Conservation (phyloP, 2,888 invertebrate genomes). For the Listrodromus nycthemerus region DNA sequence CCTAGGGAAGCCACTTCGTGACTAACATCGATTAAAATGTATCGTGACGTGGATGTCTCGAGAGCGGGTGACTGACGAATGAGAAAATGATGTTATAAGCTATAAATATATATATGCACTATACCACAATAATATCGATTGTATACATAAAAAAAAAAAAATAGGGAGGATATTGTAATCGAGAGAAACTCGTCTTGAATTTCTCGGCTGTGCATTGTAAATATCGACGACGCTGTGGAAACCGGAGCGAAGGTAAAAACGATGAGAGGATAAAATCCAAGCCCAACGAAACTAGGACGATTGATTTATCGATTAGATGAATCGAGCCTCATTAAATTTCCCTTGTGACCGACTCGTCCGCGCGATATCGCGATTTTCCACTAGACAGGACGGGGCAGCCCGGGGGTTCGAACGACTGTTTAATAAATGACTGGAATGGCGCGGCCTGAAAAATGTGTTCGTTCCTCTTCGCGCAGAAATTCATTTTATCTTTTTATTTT, state of each 20-base stretch:
- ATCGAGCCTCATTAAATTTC: slow-evolving; percentile 42
- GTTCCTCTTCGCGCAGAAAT: slow-evolving; percentile 9
- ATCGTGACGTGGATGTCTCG: slow-evolving; percentile 40
- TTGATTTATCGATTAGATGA: slow-evolving; percentile 46
- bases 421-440: slow-evolving; percentile 57
- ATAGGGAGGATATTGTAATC: slow-evolving; percentile 25
- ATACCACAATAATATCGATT: slow-evolving; percentile 34
- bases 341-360: neutral
- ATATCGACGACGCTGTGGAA: slow-evolving; percentile 42
- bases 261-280: neutral
- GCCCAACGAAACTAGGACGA: slow-evolving; percentile 26
- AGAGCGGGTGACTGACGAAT: slow-evolving; percentile 27
- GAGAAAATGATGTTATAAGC: slow-evolving; percentile 37
- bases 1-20: slow-evolving; percentile 16
- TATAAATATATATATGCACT: slow-evolving; percentile 34
- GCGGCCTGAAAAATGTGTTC: slow-evolving; percentile 50
- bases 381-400: neutral
- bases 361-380: slow-evolving; percentile 11
- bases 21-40: slow-evolving; percentile 57
- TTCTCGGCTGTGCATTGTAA: slow-evolving; percentile 66
- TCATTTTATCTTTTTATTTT: neutral
- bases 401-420: slow-evolving; percentile 21
- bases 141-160: slow-evolving; percentile 16
- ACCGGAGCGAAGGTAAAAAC: slow-evolving; percentile 8
- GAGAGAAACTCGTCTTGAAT: slow-evolving; percentile 57